These are phyloP conservation scores for Lepus timidus DNA, from an alignment of 2,113 vertebrate genomes.

Conservation along the genomic window DNA sequence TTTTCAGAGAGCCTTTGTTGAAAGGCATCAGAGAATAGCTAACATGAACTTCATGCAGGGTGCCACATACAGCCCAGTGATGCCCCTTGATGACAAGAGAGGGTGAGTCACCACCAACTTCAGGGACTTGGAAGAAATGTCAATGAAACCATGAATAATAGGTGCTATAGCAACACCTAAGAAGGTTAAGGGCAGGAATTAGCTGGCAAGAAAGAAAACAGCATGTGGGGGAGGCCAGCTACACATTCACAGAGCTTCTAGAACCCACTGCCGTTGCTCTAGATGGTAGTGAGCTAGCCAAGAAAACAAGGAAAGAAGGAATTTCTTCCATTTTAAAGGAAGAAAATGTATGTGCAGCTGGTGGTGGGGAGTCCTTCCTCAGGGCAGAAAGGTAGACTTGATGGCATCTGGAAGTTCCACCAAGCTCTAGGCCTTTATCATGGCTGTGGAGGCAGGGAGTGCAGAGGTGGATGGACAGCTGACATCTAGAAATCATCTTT, in stretches of 20 bases:
- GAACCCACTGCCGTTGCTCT: neutral
- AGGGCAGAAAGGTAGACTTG: neutral
- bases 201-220: slow-evolving; percentile 56
- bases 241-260: neutral
- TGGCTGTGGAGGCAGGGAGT: neutral
- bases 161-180: slow-evolving; percentile 55
- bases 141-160: slow-evolving; percentile 71
- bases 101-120: slow-evolving; percentile 71
- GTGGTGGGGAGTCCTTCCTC: neutral
- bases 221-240: neutral
- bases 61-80: neutral
- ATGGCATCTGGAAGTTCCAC: neutral
- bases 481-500: neutral
- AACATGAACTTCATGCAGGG: neutral
- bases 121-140: slow-evolving; percentile 74
- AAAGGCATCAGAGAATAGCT: slow-evolving; percentile 59
- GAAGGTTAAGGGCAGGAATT: slow-evolving; percentile 73
- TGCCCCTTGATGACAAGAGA: slow-evolving; percentile 10
- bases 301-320: neutral
- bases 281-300: neutral
- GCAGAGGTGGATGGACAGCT: neutral
- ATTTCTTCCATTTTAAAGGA: neutral
- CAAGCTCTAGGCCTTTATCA: neutral
- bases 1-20: slow-evolving; percentile 16
- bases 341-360: neutral